Evolutionary conservation across 1,140 invertebrate species (phyloP), one percentile per base, ranked within the genome.

Genomic region (Paramacrobiotus metropolitanus): DNA sequence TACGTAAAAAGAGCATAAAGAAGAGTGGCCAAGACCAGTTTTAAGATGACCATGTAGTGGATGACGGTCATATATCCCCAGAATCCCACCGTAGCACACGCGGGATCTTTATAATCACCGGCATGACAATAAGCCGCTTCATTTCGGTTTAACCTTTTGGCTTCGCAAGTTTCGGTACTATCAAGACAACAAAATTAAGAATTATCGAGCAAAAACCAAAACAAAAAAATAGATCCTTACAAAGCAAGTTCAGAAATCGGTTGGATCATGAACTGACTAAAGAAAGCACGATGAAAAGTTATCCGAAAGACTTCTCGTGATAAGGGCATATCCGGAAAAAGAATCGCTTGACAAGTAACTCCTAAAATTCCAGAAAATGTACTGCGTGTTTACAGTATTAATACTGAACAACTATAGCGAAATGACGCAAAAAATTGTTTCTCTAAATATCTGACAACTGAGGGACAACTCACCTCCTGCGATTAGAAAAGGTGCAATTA

Each of bases 1-100:
- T 67, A 74, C 73, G 70, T 68, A 65, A 75, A 75, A 65, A 76
- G 69, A 30, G 75, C 74, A 66, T 71, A 75, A 4, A 76, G 67
- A 21, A 76, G 64, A 15, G 74, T 76, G 30, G 73, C 65, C 4
- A 75, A 66, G 55, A 76, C 73, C 29, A 75, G 65, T 65, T 76
- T 75, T 34, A 73, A 65, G 34, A 73, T 70, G 9, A 76, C 63
- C 9, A 75, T 68, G 65, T 74, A 75, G 60, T 74, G 74, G 40
- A 76, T 70, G 1, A 70, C 67, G 21, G 75, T 69, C 9, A 72
- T 31, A 61, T 75, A 75, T 4, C 69, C 68, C 63, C 70, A 70
- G 21, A 72, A 63, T 48, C 72, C 73, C 1, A 66, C 64, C 31
- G 69, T 67, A 2, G 73, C 70, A 65, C 75, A 76, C 2, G 61